Base-by-base conservation (phyloP, 1,140 invertebrate genomes). In the Leptoteleia sp. region DNA sequence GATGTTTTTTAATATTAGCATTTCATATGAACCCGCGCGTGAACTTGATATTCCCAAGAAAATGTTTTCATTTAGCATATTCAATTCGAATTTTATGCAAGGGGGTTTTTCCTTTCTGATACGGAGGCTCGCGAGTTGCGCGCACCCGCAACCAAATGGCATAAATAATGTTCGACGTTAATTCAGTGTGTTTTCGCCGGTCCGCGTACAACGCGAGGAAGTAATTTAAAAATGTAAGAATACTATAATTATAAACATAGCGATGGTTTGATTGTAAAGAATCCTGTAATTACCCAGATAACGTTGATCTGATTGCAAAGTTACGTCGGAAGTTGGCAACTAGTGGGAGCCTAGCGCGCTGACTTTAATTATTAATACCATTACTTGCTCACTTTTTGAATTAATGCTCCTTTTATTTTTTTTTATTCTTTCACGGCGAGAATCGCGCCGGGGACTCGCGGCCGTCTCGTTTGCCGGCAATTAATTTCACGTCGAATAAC, bases 171-270 rank as follows among this genome's bases (percentile, higher is more conserved):
- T 79, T 79, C 65, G 76, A 75, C 70, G 76, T 79, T 79, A 79
- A 79, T 79, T 79, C 64, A 79, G 68, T 70, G 40, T 38, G 64
- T 78, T 78, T 78, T 72, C 67, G 61, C 61, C 61, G 57, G 64
- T 13, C 68, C 76, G 59, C 57, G 68, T 79, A 73, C 64, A 70
- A 75, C 76, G 76, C 70, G 52, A 70, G 76, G 76, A 79, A 79
- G 76, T 79, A 79, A 79, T 79, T 79, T 79, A 79, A 75, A 79
- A 79, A 79, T 79, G 70, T 79, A 75, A 79, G 70, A 75, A 79
- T 75, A 79, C 76, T 75, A 79, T 79, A 75, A 79, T 79, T 79
- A 80, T 80, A 80, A 80, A 80, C 77, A 79, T 79, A 73, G 76
- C 76, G 76, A 79, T 79, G 76, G 62, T 79, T 54, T 70, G 76